These are phyloP conservation scores for Onchidella celtica DNA, from an alignment of 2,888 invertebrate genomes.

Conservation along the genomic window DNA sequence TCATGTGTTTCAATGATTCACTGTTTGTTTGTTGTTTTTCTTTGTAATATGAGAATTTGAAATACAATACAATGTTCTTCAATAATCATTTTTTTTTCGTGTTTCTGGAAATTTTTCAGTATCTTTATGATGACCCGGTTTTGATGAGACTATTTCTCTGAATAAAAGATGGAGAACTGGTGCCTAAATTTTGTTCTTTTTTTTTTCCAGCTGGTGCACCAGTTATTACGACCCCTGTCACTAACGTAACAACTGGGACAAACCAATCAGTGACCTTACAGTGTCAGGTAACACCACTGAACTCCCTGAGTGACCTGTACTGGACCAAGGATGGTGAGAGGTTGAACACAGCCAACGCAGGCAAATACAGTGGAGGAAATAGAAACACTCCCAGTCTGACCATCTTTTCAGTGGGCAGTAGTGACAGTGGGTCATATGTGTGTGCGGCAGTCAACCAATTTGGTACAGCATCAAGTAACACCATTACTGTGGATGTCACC, in stretches of 20 bases:
- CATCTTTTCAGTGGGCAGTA: background rate
- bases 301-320: constrained; percentile 16
- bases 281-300: background rate
- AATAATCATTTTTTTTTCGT: too few relatives aligned
- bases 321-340: constrained; percentile 17
- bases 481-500: background rate
- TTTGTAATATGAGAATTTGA: too few relatives aligned
- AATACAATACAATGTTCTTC: too few relatives aligned
- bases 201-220: too few relatives aligned
- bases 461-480: background rate
- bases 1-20: too few relatives aligned
- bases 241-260: background rate
- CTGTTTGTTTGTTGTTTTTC: too few relatives aligned
- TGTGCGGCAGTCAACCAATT: constrained; percentile 10
- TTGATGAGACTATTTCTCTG: too few relatives aligned
- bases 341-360: background rate
- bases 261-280: background rate
- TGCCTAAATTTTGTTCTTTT: background rate
- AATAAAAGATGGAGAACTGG: background rate
- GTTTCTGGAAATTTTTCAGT: too few relatives aligned
- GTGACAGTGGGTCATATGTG: constrained; percentile 13
- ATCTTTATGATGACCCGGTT: too few relatives aligned
- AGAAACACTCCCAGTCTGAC: constrained; percentile 4
- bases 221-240: background rate
- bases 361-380: constrained; percentile 24